Evolutionary conservation across 2,888 invertebrate genomes (phyloP).

Genomic region (Brachypalpus laphriformis): DNA sequence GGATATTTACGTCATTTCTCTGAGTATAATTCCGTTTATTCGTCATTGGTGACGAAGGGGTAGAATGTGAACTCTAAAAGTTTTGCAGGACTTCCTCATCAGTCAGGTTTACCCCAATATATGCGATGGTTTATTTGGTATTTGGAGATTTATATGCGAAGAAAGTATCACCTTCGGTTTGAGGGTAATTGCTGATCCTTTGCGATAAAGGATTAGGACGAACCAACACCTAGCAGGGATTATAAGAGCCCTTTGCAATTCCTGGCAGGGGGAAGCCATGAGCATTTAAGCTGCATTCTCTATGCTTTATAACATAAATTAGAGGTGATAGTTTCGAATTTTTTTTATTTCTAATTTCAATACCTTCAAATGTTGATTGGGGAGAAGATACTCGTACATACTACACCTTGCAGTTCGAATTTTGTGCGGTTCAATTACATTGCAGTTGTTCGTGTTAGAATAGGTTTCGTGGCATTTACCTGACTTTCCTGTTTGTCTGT

Average conservation of each 20-base stretch:
- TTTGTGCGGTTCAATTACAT: no score
- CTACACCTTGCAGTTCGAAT: no score
- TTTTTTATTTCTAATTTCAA: no score
- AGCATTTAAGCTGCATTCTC: neutral
- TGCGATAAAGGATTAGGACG: constrained; percentile 21
- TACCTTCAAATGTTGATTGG: no score
- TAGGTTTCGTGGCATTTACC: no score
- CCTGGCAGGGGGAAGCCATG: neutral
- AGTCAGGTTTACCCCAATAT: neutral
- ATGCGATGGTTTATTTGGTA: neutral
- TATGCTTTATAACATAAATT: neutral
- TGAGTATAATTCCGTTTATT: no score
- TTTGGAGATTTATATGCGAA: neutral
- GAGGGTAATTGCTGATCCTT: constrained; percentile 34
- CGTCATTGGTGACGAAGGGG: no score
- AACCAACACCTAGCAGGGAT: constrained; percentile 15
- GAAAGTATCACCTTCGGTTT: neutral
- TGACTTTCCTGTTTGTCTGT: no score
- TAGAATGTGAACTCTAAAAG: constrained; percentile 15
- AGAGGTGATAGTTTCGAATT: no score
- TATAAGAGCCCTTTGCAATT: neutral
- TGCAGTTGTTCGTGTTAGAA: no score
- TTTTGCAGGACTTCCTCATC: neutral
- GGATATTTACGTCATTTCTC: constrained; percentile 27
- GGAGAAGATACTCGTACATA: no score